phyloP scores from a whole-genome alignment of 1,140 invertebrate genomes.

The Drosophila baimaii region DNA sequence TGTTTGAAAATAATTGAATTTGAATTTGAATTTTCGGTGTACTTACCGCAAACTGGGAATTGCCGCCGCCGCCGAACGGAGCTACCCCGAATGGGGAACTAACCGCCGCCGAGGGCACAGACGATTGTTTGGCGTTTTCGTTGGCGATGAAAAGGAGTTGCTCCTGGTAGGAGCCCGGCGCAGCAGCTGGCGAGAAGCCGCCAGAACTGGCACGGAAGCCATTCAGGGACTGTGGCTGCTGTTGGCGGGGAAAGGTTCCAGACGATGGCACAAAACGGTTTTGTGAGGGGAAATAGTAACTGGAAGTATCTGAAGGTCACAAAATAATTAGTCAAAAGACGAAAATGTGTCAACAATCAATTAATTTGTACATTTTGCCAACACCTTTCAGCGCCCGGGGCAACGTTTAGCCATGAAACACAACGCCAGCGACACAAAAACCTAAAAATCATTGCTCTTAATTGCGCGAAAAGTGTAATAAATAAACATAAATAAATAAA shows the following conservation, averaged over 20 bases:
- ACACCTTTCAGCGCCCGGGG: constrained; percentile 53
- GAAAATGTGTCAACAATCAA: constrained; percentile 59
- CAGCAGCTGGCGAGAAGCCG: constrained; percentile 59
- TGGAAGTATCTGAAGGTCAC: constrained; percentile 73
- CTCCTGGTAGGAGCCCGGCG: constrained; percentile 81
- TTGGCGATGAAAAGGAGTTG: constrained; percentile 79
- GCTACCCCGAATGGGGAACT: constrained; percentile 64
- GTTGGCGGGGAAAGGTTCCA: constrained; percentile 64
- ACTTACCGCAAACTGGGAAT: constrained; percentile 76
- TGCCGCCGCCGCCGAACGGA: constrained; percentile 51
- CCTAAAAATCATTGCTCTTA: constrained; percentile 61
- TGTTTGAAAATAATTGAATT: constrained; percentile 48
- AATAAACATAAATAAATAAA: constrained; percentile 68
- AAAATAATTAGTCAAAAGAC: constrained; percentile 26
- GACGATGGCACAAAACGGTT: constrained; percentile 82
- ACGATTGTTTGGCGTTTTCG: constrained; percentile 63
- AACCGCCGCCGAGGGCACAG: constrained; percentile 16
- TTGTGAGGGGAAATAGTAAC: constrained; percentile 78
- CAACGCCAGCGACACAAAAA: constrained; percentile 23
- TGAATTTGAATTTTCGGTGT: constrained; percentile 26
- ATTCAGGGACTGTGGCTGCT: constrained; percentile 33
- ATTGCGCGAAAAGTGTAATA: constrained; percentile 75
- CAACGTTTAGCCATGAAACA: constrained; percentile 61
- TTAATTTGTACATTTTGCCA: constrained; percentile 55
- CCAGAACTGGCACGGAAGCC: constrained; percentile 42